Evolutionary conservation across 2,113 vertebrate genomes (phyloP).

Genomic region (Triplophysa rosa): DNA sequence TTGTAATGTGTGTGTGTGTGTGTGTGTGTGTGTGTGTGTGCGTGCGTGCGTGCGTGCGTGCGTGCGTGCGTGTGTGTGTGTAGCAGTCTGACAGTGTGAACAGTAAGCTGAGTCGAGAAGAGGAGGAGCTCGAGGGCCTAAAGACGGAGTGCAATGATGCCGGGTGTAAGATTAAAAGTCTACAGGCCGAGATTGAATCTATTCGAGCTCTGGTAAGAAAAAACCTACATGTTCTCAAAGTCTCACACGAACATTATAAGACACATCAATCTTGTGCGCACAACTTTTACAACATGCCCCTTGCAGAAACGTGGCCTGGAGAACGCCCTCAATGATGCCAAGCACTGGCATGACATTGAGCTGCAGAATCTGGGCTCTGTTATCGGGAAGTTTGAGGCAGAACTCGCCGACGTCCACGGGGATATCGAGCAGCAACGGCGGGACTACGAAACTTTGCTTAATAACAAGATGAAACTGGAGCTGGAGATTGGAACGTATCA

Average conservation of each 20-base stretch:
- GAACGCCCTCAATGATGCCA: slow-evolving; percentile 83
- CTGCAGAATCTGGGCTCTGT: slow-evolving; percentile 90
- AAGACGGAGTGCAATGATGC: slow-evolving; percentile 80
- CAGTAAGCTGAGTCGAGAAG: slow-evolving; percentile 78
- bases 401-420: slow-evolving; percentile 79
- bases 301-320: slow-evolving; percentile 89
- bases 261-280: not conserved
- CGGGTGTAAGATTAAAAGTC: slow-evolving; percentile 85
- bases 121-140: slow-evolving; percentile 81
- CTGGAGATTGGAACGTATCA: slow-evolving; percentile 84
- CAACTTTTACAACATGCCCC: not conserved
- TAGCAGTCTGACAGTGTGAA: slow-evolving; percentile 70
- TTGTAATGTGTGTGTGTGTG: slow-evolving; percentile 17
- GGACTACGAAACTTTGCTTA: slow-evolving; percentile 80
- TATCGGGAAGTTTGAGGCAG: slow-evolving; percentile 85
- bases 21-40: slow-evolving; percentile 59
- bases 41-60: no score
- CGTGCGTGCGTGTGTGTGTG: slow-evolving; percentile 35
- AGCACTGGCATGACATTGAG: slow-evolving; percentile 91
- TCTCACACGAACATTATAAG: not conserved
- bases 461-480: slow-evolving; percentile 82
- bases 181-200: slow-evolving; percentile 91
- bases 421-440: slow-evolving; percentile 86
- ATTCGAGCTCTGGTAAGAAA: slow-evolving; percentile 84
- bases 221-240: not conserved